These are phyloP conservation scores for Callochromis pleurospilus DNA, from an alignment of 2,113 vertebrate species.

Conservation along the genomic window DNA sequence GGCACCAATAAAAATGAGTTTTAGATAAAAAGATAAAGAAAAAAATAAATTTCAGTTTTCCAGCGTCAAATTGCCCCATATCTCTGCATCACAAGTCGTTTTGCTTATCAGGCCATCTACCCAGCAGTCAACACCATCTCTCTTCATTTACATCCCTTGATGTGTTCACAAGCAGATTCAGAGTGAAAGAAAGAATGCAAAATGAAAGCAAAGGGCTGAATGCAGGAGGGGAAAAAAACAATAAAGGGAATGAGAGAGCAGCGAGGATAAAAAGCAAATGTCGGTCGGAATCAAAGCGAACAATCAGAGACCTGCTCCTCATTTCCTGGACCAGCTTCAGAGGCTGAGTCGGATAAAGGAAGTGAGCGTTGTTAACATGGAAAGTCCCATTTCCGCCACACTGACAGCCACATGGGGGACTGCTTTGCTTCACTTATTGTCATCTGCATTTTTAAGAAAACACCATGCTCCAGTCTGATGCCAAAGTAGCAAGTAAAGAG, in stretches of 20 bases:
- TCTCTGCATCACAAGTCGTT: background rate
- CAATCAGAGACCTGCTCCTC: slow-evolving; percentile 1
- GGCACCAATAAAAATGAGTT: background rate
- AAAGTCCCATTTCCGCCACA: background rate
- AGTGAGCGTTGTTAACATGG: background rate
- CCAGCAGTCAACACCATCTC: slow-evolving; percentile 11
- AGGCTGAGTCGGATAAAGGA: background rate
- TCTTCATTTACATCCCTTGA: slow-evolving; percentile 18
- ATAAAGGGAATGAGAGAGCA: background rate
- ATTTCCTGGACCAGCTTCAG: slow-evolving; percentile 19
- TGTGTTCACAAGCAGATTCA: background rate
- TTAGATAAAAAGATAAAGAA: background rate
- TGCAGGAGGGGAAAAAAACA: background rate
- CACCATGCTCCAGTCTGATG: background rate
- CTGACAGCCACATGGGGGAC: background rate
- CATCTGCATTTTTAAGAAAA: background rate
- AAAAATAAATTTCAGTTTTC: background rate
- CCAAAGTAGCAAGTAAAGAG: background rate
- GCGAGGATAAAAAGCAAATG: background rate
- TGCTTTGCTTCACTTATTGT: background rate
- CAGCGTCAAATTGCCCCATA: background rate
- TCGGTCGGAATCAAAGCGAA: background rate
- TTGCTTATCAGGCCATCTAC: slow-evolving; percentile 9
- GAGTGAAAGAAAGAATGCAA: background rate
- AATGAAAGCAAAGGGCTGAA: background rate